Conservation (phyloP, 2,888 invertebrate species). For the Latrodectus elegans region DNA sequence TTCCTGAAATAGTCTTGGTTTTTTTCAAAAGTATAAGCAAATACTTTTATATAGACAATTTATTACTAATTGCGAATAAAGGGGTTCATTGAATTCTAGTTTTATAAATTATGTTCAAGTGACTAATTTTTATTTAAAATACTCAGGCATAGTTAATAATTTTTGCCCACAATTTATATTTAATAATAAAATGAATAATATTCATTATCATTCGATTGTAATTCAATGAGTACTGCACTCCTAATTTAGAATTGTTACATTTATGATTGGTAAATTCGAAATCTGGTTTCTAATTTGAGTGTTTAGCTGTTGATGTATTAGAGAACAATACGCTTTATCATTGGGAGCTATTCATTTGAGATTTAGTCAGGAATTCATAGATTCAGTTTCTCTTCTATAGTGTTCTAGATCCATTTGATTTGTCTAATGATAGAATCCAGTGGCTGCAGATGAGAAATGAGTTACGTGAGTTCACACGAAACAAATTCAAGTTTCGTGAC, state of each 20-base stretch:
- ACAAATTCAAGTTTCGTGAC: no score
- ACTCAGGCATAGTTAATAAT: no score
- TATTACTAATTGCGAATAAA: no score
- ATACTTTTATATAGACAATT: no score
- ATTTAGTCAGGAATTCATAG: conserved; percentile 22
- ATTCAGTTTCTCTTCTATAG: conserved; percentile 3
- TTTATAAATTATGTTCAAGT: no score
- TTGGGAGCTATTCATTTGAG: conserved; percentile 24
- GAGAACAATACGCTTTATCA: conserved; percentile 36
- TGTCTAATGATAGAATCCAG: conserved; percentile 6
- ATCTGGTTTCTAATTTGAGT: conserved; percentile 25
- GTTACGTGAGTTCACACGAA: background rate
- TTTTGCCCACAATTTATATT: no score
- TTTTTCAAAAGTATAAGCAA: no score
- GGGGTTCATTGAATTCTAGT: no score
- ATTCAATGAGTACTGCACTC: background rate
- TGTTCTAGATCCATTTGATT: conserved; percentile 22
- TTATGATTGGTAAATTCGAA: conserved; percentile 4
- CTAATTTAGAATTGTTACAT: background rate
- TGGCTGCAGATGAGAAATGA: background rate
- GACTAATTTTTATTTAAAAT: no score
- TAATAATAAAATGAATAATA: no score
- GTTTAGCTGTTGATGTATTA: conserved; percentile 45
- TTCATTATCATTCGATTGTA: no score
- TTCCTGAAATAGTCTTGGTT: no score